These are phyloP conservation scores for Chlorospingus flavigularis DNA, from an alignment of 2,797 vertebrate genomes.

Conservation along the genomic window DNA sequence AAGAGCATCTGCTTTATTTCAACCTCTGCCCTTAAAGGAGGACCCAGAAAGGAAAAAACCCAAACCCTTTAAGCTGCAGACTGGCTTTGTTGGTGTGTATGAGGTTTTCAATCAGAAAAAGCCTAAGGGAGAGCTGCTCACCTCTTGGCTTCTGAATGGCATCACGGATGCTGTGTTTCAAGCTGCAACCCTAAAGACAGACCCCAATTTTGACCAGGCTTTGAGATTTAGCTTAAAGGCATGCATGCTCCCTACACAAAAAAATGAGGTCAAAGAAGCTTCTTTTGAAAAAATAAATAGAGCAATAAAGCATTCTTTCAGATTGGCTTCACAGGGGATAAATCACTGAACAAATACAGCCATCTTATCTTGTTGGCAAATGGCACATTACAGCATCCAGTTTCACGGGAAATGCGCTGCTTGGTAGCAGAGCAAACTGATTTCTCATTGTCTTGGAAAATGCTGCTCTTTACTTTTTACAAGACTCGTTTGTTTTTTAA, in stretches of 20 bases:
- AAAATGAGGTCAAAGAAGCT: conserved; percentile 34
- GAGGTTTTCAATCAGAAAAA: neutral
- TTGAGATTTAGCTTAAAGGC: conserved; percentile 31
- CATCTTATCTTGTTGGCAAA: conserved; percentile 41
- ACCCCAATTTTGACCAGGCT: neutral
- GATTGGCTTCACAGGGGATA: conserved; percentile 26
- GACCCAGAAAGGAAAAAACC: neutral
- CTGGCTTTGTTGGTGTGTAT: neutral
- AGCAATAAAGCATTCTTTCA: conserved; percentile 62
- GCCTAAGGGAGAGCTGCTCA: neutral
- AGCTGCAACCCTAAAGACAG: neutral
- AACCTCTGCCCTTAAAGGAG: conserved; percentile 7
- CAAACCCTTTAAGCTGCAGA: neutral
- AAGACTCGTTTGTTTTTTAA: conserved; percentile 24
- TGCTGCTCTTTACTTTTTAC: neutral
- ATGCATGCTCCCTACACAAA: neutral
- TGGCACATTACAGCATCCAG: neutral
- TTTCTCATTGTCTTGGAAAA: conserved; percentile 31
- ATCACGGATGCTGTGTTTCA: neutral
- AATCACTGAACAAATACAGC: conserved; percentile 23
- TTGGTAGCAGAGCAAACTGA: neutral
- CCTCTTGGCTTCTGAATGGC: neutral
- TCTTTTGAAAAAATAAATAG: conserved; percentile 61
- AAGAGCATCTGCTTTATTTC: conserved; percentile 42
- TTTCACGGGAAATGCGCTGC: neutral